Conservation (phyloP, 2,888 invertebrate genomes). For the Scaptomyza cyrtandrae region DNA sequence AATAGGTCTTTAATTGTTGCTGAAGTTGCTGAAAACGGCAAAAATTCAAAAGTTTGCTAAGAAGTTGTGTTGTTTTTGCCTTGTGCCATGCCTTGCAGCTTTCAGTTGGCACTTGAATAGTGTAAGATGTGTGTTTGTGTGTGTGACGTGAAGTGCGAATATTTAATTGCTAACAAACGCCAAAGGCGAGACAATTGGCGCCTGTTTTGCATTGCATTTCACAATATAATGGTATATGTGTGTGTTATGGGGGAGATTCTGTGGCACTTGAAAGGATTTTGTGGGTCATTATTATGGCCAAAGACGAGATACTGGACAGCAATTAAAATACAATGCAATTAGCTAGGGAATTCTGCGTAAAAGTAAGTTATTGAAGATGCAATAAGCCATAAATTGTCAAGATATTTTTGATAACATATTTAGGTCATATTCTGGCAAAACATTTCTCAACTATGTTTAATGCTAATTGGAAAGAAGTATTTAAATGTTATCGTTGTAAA, state of each 20-base stretch:
- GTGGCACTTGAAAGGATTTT: constrained; percentile 19
- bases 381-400: neutral
- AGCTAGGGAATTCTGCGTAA: neutral
- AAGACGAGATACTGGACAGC: constrained; percentile 27
- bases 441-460: too few relatives aligned
- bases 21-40: neutral
- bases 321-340: constrained; percentile 35
- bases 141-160: constrained; percentile 64
- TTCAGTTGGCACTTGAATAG: constrained; percentile 38
- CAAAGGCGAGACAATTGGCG: constrained; percentile 65
- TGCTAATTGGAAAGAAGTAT: too few relatives aligned
- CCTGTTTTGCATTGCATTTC: constrained; percentile 44
- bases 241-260: constrained; percentile 1
- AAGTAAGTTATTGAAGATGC: neutral
- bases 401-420: neutral
- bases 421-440: neutral
- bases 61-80: constrained; percentile 18
- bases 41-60: constrained; percentile 43
- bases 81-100: constrained; percentile 1
- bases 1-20: constrained; percentile 9
- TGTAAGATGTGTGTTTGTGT: constrained; percentile 37
- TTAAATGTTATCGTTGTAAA: too few relatives aligned
- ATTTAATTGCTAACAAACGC: constrained; percentile 73
- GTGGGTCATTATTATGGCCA: constrained; percentile 42
- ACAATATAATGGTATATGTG: constrained; percentile 20